A percentile compares a stretch with the other conserved stretches of the same genome.
Conservation (phyloP, 1,140 invertebrate species). For the Leguminivora glycinivorella region DNA sequence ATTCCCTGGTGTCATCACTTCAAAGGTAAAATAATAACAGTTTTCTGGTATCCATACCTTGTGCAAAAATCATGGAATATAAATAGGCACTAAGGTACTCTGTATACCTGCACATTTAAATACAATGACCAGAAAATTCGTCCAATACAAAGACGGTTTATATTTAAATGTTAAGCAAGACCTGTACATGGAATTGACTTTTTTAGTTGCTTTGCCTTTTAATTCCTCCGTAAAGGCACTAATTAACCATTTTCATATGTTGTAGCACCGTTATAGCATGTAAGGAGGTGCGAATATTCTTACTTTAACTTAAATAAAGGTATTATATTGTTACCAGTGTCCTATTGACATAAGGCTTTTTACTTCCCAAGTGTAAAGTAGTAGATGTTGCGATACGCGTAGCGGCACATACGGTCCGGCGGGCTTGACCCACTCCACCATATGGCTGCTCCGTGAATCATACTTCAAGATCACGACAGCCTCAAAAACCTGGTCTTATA, state of each 20-base stretch:
- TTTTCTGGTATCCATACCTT: too few species aligned
- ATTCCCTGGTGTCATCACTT: too few species aligned
- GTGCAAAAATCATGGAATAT: too few species aligned
- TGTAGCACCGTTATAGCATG: slow-evolving; percentile 8
- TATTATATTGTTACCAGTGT: not conserved
- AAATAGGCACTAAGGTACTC: too few species aligned
- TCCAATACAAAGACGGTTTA: too few species aligned
- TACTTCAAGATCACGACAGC: not conserved
- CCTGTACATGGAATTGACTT: not conserved
- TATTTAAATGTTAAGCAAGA: too few species aligned
- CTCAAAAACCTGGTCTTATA: not conserved
- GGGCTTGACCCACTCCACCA: slow-evolving; percentile 48
- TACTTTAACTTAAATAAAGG: not conserved
- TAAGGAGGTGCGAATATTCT: slow-evolving; percentile 14
- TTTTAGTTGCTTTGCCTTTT: not conserved
- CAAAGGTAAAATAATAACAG: too few species aligned
- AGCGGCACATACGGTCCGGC: slow-evolving; percentile 18
- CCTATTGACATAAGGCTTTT: not conserved
- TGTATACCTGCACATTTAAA: too few species aligned
- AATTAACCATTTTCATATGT: slow-evolving; percentile 24
- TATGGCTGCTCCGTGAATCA: slow-evolving; percentile 49
- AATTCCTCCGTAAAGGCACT: not conserved
- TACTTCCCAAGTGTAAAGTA: not conserved
- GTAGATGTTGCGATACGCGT: not conserved
- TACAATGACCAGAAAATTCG: too few species aligned